Evolutionary conservation across 2,113 vertebrate genomes (phyloP).

Genomic region (Myiozetetes cayanensis): DNA sequence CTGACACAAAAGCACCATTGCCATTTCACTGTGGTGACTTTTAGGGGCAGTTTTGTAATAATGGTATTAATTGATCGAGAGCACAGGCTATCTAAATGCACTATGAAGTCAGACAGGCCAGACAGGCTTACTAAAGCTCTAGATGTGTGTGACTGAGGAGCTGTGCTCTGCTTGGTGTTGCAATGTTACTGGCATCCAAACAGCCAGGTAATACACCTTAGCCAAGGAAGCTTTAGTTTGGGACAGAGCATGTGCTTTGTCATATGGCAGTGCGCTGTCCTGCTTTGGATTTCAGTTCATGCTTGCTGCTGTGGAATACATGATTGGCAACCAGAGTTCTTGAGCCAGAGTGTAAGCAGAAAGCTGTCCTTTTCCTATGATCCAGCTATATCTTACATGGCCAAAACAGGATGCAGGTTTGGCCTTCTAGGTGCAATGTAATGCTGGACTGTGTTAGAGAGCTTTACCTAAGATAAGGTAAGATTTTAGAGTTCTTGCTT

Average conservation of each 20-base stretch:
- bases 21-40: neutral
- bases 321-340: neutral
- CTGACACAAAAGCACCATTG: neutral
- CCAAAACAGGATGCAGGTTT: neutral
- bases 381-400: neutral
- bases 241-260: neutral
- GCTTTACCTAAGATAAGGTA: neutral
- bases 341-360: neutral
- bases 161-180: neutral
- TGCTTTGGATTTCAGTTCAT: neutral
- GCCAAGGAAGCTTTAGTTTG: neutral
- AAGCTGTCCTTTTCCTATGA: neutral
- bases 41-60: neutral
- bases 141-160: neutral
- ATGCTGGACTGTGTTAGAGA: neutral
- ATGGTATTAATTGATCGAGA: neutral
- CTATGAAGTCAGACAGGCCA: neutral
- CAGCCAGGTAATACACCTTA: neutral
- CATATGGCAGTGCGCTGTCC: neutral
- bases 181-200: neutral
- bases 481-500: neutral
- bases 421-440: neutral
- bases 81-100: neutral
- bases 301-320: neutral
- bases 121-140: neutral